These are phyloP conservation scores for Euthynnus affinis DNA, from an alignment of 2,797 vertebrate species.

Conservation along the genomic window DNA sequence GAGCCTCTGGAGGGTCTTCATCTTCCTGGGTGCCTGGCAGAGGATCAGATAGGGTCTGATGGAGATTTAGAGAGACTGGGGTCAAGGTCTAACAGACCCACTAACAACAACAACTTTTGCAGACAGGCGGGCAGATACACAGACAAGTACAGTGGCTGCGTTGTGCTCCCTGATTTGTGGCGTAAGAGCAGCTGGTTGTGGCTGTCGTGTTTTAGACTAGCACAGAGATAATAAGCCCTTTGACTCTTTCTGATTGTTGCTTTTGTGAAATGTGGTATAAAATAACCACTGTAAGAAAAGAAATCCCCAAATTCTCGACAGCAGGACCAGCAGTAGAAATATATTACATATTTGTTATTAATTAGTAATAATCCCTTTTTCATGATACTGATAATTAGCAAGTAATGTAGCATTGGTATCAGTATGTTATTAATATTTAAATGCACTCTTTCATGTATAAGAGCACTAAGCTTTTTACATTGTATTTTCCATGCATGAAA, in stretches of 20 bases:
- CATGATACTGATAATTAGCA: neutral
- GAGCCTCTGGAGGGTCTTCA: conserved; percentile 49
- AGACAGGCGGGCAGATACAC: conserved; percentile 35
- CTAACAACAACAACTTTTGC: conserved; percentile 64
- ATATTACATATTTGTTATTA: neutral
- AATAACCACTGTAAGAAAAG: neutral
- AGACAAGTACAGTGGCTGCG: conserved; percentile 15
- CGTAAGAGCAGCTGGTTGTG: conserved; percentile 23
- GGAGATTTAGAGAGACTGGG: conserved; percentile 54
- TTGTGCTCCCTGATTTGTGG: conserved; percentile 28
- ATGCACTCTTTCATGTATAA: neutral
- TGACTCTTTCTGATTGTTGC: conserved; percentile 12
- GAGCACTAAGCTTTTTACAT: neutral
- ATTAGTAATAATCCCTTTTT: neutral
- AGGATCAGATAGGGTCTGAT: conserved; percentile 61
- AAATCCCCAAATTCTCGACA: conserved; percentile 1
- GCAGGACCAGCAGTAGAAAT: neutral
- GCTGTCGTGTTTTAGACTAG: conserved; percentile 19
- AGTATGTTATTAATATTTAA: neutral
- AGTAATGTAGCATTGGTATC: neutral
- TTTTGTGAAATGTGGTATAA: conserved; percentile 15
- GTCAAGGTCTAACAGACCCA: conserved; percentile 64
- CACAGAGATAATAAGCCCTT: conserved; percentile 5
- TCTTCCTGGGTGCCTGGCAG: conserved; percentile 64
- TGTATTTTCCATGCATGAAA: no score